phyloP scores from a whole-genome alignment of 2,888 invertebrate species.

The Phalangium opilio region DNA sequence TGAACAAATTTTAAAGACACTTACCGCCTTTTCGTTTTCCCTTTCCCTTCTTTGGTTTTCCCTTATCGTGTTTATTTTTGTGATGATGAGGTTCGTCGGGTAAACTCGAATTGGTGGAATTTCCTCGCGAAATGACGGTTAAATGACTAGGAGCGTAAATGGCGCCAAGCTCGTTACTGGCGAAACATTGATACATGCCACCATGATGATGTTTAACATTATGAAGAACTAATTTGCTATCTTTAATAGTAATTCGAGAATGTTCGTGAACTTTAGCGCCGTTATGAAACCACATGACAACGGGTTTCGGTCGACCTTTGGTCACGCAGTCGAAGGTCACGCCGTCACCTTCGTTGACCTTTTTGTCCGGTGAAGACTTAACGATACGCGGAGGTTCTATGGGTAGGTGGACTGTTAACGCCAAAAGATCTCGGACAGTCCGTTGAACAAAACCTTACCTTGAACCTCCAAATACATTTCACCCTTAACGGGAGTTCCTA shows the following conservation, averaged over 20 bases:
- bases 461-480: conserved; percentile 32
- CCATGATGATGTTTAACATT: conserved; percentile 68
- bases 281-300: conserved; percentile 69
- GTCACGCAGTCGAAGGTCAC: conserved; percentile 40
- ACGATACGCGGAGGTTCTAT: conserved; percentile 33
- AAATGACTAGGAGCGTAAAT: conserved; percentile 46
- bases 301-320: conserved; percentile 56
- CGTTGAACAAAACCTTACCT: conserved; percentile 24
- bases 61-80: too few species aligned
- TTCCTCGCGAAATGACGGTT: conserved; percentile 47
- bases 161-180: conserved; percentile 59
- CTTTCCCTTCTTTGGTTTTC: conserved; percentile 5
- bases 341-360: conserved; percentile 39
- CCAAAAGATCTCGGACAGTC: background rate
- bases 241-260: conserved; percentile 8
- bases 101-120: too few species aligned
- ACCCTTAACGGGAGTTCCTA: conserved; percentile 39
- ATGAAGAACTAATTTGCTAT: conserved; percentile 38
- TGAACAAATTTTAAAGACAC: too few species aligned
- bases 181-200: conserved; percentile 79
- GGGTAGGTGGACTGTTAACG: too few species aligned
- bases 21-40: background rate
- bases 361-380: conserved; percentile 31
- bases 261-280: conserved; percentile 49
- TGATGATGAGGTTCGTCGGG: too few species aligned